Evolutionary conservation across 1,140 invertebrate genomes (phyloP).

Genomic region (Drosophila azteca): DNA sequence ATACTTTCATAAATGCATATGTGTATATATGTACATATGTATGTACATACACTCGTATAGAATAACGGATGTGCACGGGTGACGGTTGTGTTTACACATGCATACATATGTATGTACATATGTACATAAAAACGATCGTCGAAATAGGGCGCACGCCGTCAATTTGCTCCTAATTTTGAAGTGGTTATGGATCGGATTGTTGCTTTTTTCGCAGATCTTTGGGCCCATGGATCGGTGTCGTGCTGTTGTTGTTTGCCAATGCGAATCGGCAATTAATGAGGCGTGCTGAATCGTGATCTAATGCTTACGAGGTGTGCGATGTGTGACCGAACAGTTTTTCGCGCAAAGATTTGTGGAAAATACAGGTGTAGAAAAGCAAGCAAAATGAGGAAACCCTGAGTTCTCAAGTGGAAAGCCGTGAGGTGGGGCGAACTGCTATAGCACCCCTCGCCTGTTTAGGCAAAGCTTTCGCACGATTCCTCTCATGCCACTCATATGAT

Average conservation of each 20-base stretch:
- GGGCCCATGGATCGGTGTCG: background rate
- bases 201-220: background rate
- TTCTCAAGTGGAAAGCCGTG: too few relatives aligned
- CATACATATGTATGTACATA: constrained; percentile 17
- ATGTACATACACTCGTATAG: too few relatives aligned
- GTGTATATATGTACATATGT: too few relatives aligned
- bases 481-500: constrained; percentile 54
- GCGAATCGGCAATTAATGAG: constrained; percentile 38
- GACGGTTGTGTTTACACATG: constrained; percentile 23
- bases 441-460: constrained; percentile 12
- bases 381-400: too few relatives aligned
- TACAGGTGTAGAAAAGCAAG: background rate
- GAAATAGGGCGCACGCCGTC: constrained; percentile 25
- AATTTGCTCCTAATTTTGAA: constrained; percentile 44
- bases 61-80: too few relatives aligned
- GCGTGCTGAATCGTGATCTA: constrained; percentile 31
- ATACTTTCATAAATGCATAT: too few relatives aligned
- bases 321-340: background rate
- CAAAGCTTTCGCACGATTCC: constrained; percentile 27
- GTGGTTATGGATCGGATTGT: constrained; percentile 27
- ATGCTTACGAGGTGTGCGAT: constrained; percentile 24
- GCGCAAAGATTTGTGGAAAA: background rate
- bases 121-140: background rate
- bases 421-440: background rate
- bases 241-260: constrained; percentile 33